Evolutionary conservation across 2,797 vertebrate genomes (phyloP), one percentile per base, ranked within the genome.

Genomic region (Ispidina lecontei): DNA sequence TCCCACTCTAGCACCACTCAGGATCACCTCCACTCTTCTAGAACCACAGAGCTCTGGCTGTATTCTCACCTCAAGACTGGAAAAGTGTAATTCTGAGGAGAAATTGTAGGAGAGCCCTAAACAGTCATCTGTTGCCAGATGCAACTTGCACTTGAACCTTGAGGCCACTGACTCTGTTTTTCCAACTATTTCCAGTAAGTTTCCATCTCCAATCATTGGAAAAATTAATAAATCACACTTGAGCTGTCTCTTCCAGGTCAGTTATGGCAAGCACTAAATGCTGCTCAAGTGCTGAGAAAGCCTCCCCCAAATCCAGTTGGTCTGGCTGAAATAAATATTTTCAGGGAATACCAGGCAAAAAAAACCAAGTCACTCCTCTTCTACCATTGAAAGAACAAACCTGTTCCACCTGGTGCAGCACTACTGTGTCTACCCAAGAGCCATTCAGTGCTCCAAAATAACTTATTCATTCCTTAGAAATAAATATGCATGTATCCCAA

Each of bases 151-250:
- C 46, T 41, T 73, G 7, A 80, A 58, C 12, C 0, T 0, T 0
- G 0, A 68, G 19, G 9, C 11, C 21, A 43, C 7, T 4, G 2
- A 4, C 16, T 67, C 52, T 0, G 0, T 4, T 20, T 39, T 26
- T 70, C 29, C n/a, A 54, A 44, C 29, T 46, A 41, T 26, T 65
- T 54, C 52, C 68, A 70, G 35, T 1, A 58, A 39, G 26, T 39
- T 67, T 65, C 71, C 0, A 0, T 31, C 31, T 74, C 49, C 44
- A 33, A 3, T 18, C 9, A 1, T 1, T 4, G 17, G 20, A 35
- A 23, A 71, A 67, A 31, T 10, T 19, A 67, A 9, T 2, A 47
- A 77, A n/a, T 46, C 17, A 13, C 29, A 20, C 25, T 19, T 14
- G 17, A 72, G 22, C 59, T 43, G n/a, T 47, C 41, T 23, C 47